Evolutionary conservation across 1,140 invertebrate genomes (phyloP).

Genomic region (Microplitis mediator): DNA sequence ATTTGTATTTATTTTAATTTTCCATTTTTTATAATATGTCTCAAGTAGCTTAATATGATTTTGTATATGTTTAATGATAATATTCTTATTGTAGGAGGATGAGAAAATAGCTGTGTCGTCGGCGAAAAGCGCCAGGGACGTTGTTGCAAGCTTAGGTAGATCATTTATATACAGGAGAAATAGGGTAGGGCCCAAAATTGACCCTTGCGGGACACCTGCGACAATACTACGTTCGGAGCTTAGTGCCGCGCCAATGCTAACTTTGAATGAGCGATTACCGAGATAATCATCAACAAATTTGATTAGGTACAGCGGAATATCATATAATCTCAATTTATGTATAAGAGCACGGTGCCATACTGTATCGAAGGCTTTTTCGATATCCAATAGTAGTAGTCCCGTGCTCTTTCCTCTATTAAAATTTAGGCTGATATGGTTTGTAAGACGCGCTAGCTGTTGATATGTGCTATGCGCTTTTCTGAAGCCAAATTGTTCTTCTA

Average conservation of each 20-base stretch:
- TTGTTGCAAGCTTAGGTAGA: slow-evolving; percentile 30
- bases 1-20: slow-evolving; percentile 38
- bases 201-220: slow-evolving; percentile 44
- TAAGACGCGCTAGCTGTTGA: slow-evolving; percentile 41
- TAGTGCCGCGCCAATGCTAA: slow-evolving; percentile 21
- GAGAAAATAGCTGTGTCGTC: slow-evolving; percentile 41
- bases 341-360: slow-evolving; percentile 40
- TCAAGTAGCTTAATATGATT: slow-evolving; percentile 20
- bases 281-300: slow-evolving; percentile 38
- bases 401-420: slow-evolving; percentile 33
- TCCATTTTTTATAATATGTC: slow-evolving; percentile 31
- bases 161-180: slow-evolving; percentile 40
- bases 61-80: slow-evolving; percentile 23
- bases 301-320: slow-evolving; percentile 24
- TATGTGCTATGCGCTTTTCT: slow-evolving; percentile 35
- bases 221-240: slow-evolving; percentile 28
- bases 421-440: slow-evolving; percentile 33
- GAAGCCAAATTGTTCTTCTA: slow-evolving; percentile 48
- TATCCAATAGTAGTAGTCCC: slow-evolving; percentile 41
- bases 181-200: slow-evolving; percentile 37
- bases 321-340: slow-evolving; percentile 26
- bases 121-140: slow-evolving; percentile 35
- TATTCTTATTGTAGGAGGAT: slow-evolving; percentile 22
- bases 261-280: slow-evolving; percentile 26
- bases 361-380: slow-evolving; percentile 47